Evolutionary conservation across 2,113 vertebrate genomes (phyloP).

Genomic region (Rutilus rutilus): DNA sequence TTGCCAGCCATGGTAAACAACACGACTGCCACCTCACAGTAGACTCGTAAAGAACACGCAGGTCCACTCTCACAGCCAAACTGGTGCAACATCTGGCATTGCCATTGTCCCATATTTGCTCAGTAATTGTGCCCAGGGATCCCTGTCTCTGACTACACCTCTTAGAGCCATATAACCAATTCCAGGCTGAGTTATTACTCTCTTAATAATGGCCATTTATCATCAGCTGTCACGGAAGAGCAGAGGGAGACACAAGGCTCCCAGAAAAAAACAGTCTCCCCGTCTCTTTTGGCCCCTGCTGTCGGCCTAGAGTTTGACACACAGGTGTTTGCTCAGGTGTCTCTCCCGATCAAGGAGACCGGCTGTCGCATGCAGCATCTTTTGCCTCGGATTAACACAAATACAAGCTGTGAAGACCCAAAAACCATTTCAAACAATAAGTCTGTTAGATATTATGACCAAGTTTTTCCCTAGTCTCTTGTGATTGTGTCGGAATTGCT

Average conservation of each 20-base stretch:
- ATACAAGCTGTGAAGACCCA: constrained; percentile 22
- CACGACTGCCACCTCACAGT: constrained; percentile 50
- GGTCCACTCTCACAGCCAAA: constrained; percentile 52
- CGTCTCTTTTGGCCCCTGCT: constrained; percentile 43
- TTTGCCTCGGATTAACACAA: constrained; percentile 25
- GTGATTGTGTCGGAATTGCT: constrained; percentile 8
- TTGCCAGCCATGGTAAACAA: constrained; percentile 48
- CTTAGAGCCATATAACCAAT: constrained; percentile 48
- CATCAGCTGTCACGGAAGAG: constrained; percentile 71
- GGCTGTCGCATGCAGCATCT: constrained; percentile 33
- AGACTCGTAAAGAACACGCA: constrained; percentile 47
- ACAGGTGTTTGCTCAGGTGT: constrained; percentile 61
- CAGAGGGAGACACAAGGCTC: constrained; percentile 46
- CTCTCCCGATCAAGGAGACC: constrained; percentile 37
- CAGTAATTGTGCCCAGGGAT: constrained; percentile 70
- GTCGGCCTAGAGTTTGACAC: constrained; percentile 53
- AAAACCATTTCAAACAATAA: not conserved
- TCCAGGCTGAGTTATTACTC: constrained; percentile 68
- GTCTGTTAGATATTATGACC: not conserved
- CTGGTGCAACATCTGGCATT: constrained; percentile 73
- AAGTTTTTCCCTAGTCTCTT: not conserved
- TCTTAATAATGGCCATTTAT: constrained; percentile 76
- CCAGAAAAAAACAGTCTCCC: constrained; percentile 55
- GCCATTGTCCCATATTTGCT: constrained; percentile 59
- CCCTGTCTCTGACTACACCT: constrained; percentile 59